phyloP scores from a whole-genome alignment of 2,113 vertebrate species.

The Chaetorhynchus papuensis region DNA sequence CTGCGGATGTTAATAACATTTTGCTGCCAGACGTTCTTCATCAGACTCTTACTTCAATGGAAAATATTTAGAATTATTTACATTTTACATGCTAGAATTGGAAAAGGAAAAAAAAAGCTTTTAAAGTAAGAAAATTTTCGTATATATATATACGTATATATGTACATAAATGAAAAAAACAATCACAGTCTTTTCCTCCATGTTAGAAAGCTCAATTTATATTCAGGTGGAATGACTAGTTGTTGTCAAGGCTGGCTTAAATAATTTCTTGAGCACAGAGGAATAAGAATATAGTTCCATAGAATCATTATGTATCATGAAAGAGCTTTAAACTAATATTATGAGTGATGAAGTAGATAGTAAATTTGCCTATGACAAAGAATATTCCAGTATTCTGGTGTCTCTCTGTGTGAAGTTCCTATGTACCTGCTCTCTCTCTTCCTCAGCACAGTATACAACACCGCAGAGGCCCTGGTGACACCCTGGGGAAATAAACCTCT shows the following conservation, averaged over 20 bases:
- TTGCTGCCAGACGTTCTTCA: background rate
- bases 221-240: background rate
- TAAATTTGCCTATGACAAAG: background rate
- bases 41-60: background rate
- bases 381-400: background rate
- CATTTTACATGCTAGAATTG: background rate
- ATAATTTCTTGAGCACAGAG: background rate
- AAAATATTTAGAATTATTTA: background rate
- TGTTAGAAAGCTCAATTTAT: background rate
- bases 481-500: background rate
- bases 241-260: background rate
- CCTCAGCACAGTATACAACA: background rate
- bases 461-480: background rate
- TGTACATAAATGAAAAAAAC: accelerated
- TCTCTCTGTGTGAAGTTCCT: background rate
- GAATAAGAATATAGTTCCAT: background rate
- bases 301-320: background rate
- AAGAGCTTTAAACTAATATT: background rate
- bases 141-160: too few relatives aligned
- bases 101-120: background rate
- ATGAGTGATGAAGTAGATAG: background rate
- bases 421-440: background rate
- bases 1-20: background rate
- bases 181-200: background rate
- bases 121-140: background rate